A percentile compares a stretch with the other conserved stretches of the same genome.
Conservation (phyloP, 2,113 vertebrate species). For the Macrotis lagotis region DNA sequence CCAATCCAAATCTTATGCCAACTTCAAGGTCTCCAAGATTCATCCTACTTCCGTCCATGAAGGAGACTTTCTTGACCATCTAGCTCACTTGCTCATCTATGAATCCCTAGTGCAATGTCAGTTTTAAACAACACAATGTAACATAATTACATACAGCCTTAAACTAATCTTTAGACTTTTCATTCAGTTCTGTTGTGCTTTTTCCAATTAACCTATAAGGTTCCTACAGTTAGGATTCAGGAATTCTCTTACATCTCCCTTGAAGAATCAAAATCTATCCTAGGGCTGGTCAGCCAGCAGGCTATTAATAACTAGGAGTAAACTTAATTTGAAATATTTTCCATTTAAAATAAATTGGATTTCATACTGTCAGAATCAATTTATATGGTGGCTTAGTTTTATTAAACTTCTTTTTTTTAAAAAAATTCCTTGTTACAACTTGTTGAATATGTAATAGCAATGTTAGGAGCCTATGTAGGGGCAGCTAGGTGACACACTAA, state of each 20-base stretch:
- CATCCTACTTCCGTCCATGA: background rate
- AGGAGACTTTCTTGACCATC: background rate
- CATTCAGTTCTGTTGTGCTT: background rate
- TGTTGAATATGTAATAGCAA: background rate
- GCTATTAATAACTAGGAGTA: background rate
- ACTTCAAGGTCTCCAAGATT: background rate
- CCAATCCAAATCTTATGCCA: background rate
- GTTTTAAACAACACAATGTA: background rate
- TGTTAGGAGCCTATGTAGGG: background rate
- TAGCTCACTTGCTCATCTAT: background rate
- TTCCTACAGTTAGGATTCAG: background rate
- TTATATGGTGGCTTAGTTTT: background rate
- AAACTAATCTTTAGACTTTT: background rate
- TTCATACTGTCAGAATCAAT: background rate
- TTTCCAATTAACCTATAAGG: background rate
- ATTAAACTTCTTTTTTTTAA: background rate
- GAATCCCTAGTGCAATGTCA: background rate
- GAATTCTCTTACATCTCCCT: background rate
- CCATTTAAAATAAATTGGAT: background rate
- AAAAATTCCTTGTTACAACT: background rate
- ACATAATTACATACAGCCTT: background rate
- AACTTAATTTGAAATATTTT: background rate
- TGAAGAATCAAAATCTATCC: background rate
- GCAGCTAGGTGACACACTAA: too few relatives aligned
- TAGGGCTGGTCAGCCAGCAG: background rate